Evolutionary conservation across 2,888 invertebrate genomes (phyloP).

Genomic region (Sinotaia quadrata): DNA sequence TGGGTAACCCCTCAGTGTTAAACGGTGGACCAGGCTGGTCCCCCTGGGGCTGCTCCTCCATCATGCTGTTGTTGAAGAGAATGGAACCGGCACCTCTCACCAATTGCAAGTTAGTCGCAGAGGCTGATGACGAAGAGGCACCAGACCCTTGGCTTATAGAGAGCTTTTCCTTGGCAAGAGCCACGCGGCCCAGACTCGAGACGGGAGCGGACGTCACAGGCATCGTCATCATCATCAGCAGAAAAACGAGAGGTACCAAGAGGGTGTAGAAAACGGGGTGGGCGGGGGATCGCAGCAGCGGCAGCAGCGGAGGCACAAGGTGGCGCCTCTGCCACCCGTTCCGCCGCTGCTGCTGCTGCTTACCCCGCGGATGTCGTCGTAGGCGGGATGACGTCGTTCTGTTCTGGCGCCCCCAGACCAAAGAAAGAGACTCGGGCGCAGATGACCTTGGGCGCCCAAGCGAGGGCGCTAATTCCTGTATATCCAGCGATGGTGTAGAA

Average conservation of each 20-base stretch:
- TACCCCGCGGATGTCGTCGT: conserved; percentile 17
- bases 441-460: too few species aligned
- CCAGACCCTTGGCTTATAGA: too few species aligned
- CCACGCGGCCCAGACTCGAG: too few species aligned
- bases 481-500: too few species aligned
- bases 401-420: not conserved
- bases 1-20: conserved; percentile 6
- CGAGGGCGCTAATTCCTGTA: too few species aligned
- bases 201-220: too few species aligned
- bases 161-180: too few species aligned
- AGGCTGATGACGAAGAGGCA: not conserved
- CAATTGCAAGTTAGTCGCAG: not conserved
- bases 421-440: too few species aligned
- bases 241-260: not conserved
- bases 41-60: conserved; percentile 25
- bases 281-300: not conserved
- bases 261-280: not conserved
- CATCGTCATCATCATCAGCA: too few species aligned
- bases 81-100: not conserved
- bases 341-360: not conserved
- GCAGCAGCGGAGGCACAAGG: not conserved
- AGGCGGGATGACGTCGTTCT: conserved; percentile 16
- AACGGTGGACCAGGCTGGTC: conserved; percentile 26
- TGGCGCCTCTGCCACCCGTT: not conserved
- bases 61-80: conserved; percentile 2